Evolutionary conservation across 2,113 vertebrate genomes (phyloP), one percentile per base, ranked within the genome.

Genomic region (Anoplopoma fimbria): DNA sequence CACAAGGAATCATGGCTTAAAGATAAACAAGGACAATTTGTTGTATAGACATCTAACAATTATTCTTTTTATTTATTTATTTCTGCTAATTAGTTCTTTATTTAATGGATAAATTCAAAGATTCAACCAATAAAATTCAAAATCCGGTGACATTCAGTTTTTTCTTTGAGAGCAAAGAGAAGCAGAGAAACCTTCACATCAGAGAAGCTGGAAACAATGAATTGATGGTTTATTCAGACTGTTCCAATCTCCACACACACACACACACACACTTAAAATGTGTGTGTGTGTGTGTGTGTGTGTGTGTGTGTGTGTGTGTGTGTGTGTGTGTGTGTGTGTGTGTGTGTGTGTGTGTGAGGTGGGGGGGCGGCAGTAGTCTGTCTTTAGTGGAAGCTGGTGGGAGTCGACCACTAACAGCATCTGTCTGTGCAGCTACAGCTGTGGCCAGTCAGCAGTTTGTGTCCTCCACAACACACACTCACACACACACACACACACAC

Each of bases 381-480:
- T 47, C 23, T 74, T 29, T 17, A 23, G 49, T 31, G 64, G 51
- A 55, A 25, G 51, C 51, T 47, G 47, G 42, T 49, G 33, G 53
- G 79, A 83, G 23, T 61, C n/a, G 67, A 33, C 47, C 67, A 36
- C 19, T 17, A 57, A 9, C 73, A 61, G 64, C 79, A 64, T 40
- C 69, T 38, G 49, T 29, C 78, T 68, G 82, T 34, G 40, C 68
- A 33, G 19, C n/a, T 38, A 19, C 75, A 86, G 76, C 83, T 76
- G 73, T 34, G 79, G 71, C 77, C 85, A 84, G 40, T 92, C 88
- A 86, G 89, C 89, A 90, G 2, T 88, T 88, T 84, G 25, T 38
- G 4, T 12, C 27, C 78, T 17, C 64, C 77, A 69, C 51, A 25
- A 55, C 51, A 55, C 51, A 55, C 51, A 4, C 51, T 51, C 63